Base-by-base conservation (phyloP, 2,113 vertebrate species). In the Ciconia stormi region DNA sequence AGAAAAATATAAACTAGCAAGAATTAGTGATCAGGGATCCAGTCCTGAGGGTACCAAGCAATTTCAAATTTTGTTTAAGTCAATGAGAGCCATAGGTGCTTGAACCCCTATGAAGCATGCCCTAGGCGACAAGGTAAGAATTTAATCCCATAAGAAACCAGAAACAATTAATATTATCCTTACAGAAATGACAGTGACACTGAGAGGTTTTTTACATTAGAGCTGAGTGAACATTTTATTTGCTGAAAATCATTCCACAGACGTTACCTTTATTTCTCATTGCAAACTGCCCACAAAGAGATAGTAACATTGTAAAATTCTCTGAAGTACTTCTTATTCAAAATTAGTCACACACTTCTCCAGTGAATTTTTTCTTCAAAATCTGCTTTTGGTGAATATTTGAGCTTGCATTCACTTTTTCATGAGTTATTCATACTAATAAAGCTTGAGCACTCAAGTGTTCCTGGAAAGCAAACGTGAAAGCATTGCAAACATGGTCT, bases 371-470 rank as follows among this genome's bases (percentile, higher is more conserved):
- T 89, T 73, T 76, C 83, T 91, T 95, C 65, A 92, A 89, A 96
- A 95, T 74, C 83, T 89, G 49, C 53, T 97, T 94, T 95, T 94
- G 81, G 91, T 95, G 91, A 89, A 94, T 95, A 95, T 94, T 97
- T 95, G 81, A 91, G 70, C 53, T 91, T 89, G 62, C 87, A 82
- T 96, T 91, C 95, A 89, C 65, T 96, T 95, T 95, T 97, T 85
- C 89, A 78, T 89, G 89, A 97, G 96, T 97, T 95, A 95, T 95
- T 96, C 96, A 96, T 96, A 95, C 81, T 95, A 96, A 92, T 96
- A 97, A 97, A 96, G 83, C 91, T 95, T 91, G 87, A 95, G 94
- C 94, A 94, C 91, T 95, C 97, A 96, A 95, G 87, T 97, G 89
- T 96, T 97, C 95, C 91, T 97, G 93, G 95, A 96, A 96, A 95